Conservation (phyloP, 2,888 invertebrate species). For the Pammene fasciana region DNA sequence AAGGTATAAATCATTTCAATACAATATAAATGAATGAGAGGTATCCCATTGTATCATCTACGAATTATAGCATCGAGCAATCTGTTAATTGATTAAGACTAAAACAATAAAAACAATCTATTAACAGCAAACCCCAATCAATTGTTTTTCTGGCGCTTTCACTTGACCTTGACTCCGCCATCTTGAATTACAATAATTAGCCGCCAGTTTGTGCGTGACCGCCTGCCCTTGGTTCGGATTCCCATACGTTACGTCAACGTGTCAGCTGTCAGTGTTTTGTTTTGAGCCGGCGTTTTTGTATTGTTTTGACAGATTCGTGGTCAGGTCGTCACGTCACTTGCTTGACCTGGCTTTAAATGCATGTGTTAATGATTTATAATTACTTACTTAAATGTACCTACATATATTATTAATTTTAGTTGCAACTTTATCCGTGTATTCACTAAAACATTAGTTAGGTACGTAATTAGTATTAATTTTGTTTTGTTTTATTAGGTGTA, state of each 20-base stretch:
- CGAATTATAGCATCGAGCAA: not conserved
- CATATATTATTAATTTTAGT: not conserved
- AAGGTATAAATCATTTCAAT: slow-evolving; percentile 22
- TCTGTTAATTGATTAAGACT: not conserved
- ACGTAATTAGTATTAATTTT: too few relatives aligned
- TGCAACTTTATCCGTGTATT: too few relatives aligned
- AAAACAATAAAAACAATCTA: not conserved
- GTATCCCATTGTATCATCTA: not conserved
- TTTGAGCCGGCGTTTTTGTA: slow-evolving; percentile 21
- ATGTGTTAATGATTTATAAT: slow-evolving; percentile 13
- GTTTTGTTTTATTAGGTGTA: too few relatives aligned
- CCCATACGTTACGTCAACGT: slow-evolving; percentile 40
- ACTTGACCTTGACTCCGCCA: slow-evolving; percentile 41
- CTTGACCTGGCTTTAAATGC: slow-evolving; percentile 5
- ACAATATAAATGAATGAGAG: not conserved
- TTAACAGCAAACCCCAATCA: slow-evolving; percentile 20
- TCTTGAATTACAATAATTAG: slow-evolving; percentile 41
- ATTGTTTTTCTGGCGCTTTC: slow-evolving; percentile 38
- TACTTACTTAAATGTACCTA: too few relatives aligned
- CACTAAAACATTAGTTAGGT: too few relatives aligned
- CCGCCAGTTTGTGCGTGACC: slow-evolving; percentile 37
- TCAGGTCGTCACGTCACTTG: slow-evolving; percentile 15
- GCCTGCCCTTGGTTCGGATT: slow-evolving; percentile 41
- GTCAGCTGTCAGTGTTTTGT: slow-evolving; percentile 39
- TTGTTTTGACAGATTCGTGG: slow-evolving; percentile 38